Conservation (phyloP, 2,888 invertebrate species). For the Microctonus aethiopoides region DNA sequence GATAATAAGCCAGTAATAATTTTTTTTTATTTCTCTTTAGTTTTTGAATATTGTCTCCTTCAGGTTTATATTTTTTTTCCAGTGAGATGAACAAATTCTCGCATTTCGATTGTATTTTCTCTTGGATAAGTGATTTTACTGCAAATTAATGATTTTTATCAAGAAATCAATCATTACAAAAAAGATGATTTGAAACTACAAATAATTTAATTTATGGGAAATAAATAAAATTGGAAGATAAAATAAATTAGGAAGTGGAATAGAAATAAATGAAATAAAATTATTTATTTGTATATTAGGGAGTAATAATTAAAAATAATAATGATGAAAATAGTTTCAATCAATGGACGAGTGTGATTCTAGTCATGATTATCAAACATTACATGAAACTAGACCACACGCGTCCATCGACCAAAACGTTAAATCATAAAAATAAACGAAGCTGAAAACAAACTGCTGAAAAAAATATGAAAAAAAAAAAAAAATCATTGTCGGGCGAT, state of each 20-base stretch:
- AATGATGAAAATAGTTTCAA: constrained; percentile 48
- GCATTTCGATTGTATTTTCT: constrained; percentile 46
- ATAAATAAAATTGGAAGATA: neutral
- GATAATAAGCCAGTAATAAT: constrained; percentile 45
- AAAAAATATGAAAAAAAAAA: constrained; percentile 34
- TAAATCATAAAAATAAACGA: constrained; percentile 33
- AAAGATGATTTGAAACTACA: too few relatives aligned
- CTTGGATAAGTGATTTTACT: constrained; percentile 49
- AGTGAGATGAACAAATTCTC: constrained; percentile 47
- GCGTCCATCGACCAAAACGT: constrained; percentile 54
- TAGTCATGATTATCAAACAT: constrained; percentile 60
- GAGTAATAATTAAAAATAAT: constrained; percentile 7
- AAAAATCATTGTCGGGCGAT: constrained; percentile 25
- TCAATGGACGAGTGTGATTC: constrained; percentile 64
- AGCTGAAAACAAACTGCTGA: constrained; percentile 35
- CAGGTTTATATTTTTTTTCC: constrained; percentile 43
- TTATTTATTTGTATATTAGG: neutral
- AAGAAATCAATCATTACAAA: too few relatives aligned
- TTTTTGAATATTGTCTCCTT: constrained; percentile 36
- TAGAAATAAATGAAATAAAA: neutral
- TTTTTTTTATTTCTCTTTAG: constrained; percentile 43
- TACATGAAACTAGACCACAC: constrained; percentile 63
- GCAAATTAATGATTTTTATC: constrained; percentile 33
- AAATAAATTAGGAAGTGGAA: constrained; percentile 29
- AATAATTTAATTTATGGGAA: too few relatives aligned